Conservation (phyloP, 2,797 vertebrate species). For the Chromis chromis region DNA sequence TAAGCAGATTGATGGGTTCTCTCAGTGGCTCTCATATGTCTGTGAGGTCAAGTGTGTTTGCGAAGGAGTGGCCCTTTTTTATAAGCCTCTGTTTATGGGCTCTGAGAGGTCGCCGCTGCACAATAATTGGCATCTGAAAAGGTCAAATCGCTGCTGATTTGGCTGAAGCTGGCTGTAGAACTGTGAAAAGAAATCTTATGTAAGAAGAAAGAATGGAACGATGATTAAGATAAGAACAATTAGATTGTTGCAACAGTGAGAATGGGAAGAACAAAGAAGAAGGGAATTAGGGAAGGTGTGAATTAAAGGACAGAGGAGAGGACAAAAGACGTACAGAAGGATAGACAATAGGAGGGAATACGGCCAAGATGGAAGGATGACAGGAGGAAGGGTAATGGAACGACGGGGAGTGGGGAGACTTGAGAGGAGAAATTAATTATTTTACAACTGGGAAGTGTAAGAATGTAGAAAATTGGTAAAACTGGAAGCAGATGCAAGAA, state of each 20-base stretch:
- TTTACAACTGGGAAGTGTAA: not conserved
- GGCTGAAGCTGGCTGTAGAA: conserved; percentile 33
- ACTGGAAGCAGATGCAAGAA: not conserved
- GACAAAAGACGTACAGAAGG: not conserved
- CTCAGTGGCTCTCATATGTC: conserved; percentile 56
- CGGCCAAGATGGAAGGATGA: not conserved
- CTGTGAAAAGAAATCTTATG: conserved; percentile 18
- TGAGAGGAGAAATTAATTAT: not conserved
- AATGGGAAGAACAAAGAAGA: not conserved
- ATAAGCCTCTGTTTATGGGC: conserved; percentile 79
- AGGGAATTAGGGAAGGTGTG: not conserved
- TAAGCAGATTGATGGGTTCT: conserved; percentile 62
- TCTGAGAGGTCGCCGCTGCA: conserved; percentile 72
- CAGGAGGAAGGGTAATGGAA: not conserved
- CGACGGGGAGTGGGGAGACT: not conserved
- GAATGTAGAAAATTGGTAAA: not conserved
- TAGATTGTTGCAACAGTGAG: not conserved
- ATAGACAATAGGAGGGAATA: not conserved
- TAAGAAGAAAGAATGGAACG: conserved; percentile 5
- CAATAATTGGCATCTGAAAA: conserved; percentile 77
- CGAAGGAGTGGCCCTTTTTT: conserved; percentile 64
- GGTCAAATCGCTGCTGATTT: conserved; percentile 60
- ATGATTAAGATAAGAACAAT: conserved; percentile 29
- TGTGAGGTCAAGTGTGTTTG: conserved; percentile 70
- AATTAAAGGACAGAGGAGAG: not conserved